Evolutionary conservation across 2,888 invertebrate genomes (phyloP).

Genomic region (Papilio demoleus): DNA sequence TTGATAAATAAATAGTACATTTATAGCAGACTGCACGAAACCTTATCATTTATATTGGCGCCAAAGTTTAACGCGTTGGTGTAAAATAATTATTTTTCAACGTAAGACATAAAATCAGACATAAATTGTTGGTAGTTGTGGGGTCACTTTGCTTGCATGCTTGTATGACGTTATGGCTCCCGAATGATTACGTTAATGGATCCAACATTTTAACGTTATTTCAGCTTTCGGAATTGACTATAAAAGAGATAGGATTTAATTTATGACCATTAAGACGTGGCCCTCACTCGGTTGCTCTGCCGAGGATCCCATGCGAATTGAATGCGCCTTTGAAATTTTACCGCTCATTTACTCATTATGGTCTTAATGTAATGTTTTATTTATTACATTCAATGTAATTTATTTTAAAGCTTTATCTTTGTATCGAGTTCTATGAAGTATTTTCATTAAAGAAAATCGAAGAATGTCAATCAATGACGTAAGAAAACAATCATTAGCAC

Average conservation of each 20-base stretch:
- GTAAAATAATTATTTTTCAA: constrained; percentile 23
- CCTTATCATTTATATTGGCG: neutral
- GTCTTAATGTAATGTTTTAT: constrained; percentile 22
- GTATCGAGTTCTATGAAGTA: neutral
- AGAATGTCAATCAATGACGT: neutral
- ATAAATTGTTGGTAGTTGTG: constrained; percentile 30
- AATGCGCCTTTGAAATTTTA: constrained; percentile 38
- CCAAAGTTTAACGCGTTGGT: neutral
- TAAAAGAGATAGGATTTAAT: constrained; percentile 77
- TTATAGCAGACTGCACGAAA: neutral
- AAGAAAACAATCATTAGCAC: neutral
- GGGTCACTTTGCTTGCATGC: constrained; percentile 62
- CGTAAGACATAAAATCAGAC: constrained; percentile 28
- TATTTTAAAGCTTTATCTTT: constrained; percentile 6
- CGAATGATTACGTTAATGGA: constrained; percentile 79
- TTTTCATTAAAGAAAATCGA: neutral
- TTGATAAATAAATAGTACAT: neutral
- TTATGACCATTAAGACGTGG: constrained; percentile 70
- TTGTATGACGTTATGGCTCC: constrained; percentile 73
- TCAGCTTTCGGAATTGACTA: constrained; percentile 74
- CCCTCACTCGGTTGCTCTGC: constrained; percentile 53
- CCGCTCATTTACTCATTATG: constrained; percentile 33
- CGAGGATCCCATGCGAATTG: constrained; percentile 62
- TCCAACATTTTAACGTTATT: constrained; percentile 72
- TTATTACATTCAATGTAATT: constrained; percentile 7